These are phyloP conservation scores for Borostomias antarcticus DNA, from an alignment of 2,797 vertebrate species.

Conservation along the genomic window DNA sequence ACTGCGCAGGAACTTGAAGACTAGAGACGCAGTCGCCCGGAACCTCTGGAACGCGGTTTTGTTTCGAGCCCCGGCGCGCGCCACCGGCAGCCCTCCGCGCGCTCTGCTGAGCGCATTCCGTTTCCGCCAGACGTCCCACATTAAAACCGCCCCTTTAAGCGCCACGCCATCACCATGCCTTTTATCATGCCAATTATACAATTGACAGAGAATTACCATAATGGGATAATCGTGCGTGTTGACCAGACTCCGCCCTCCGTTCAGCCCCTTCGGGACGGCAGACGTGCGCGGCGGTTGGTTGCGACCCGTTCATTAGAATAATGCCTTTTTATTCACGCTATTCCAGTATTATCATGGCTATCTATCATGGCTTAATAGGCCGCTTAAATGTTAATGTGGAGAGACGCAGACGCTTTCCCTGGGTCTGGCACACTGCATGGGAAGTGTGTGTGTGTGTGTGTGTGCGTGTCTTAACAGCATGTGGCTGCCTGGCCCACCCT, in stretches of 20 bases:
- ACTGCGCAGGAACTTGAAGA: too few relatives aligned
- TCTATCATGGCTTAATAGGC: not conserved
- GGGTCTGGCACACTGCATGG: not conserved
- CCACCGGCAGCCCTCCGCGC: too few relatives aligned
- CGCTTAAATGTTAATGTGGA: not conserved
- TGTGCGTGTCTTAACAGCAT: not conserved
- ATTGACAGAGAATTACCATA: not conserved
- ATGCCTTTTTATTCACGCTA: not conserved
- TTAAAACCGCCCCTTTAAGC: not conserved
- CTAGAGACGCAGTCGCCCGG: too few relatives aligned
- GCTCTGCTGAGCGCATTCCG: not conserved
- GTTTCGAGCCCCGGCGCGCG: too few relatives aligned
- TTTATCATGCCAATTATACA: not conserved
- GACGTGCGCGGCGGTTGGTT: too few relatives aligned
- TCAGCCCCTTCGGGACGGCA: too few relatives aligned
- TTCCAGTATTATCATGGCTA: conserved; percentile 3
- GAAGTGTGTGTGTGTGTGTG: not conserved
- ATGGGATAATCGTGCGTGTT: not conserved
- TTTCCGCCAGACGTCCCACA: not conserved
- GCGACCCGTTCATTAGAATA: too few relatives aligned
- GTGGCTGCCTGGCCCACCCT: not conserved
- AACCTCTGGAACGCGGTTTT: too few relatives aligned
- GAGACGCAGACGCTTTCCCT: not conserved
- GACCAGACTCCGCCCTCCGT: not conserved
- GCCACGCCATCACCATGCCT: not conserved